Evolutionary conservation across 1,140 invertebrate species (phyloP), one percentile per base, ranked within the genome.

Genomic region (Drosophila auraria): DNA sequence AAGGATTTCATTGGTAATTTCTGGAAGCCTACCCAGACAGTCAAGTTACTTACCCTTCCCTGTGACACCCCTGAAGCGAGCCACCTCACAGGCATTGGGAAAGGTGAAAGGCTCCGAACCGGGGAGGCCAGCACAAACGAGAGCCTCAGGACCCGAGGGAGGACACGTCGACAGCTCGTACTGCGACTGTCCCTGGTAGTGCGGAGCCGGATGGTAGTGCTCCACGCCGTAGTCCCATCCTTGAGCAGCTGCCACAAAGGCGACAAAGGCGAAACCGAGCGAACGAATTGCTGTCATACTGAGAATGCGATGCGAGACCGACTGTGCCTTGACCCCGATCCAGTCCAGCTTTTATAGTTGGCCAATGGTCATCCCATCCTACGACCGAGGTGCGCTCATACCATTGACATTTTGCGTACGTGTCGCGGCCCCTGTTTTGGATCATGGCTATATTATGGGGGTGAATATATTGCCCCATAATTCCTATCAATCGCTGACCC

Each of bases 401-500:
- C 72, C 62, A 56, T 78, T 49, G 81, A 57, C 72, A 80, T 83
- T 87, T 78, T 75, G 23, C 23, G 33, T 89, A 87, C 83, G 83
- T 87, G 83, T 81, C 49, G 51, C 20, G 33, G 40, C 74, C 61
- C 20, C 40, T 51, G 33, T 82, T 86, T 86, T 78, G 20, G 38
- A 9, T 53, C 33, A 62, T 73, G 36, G 51, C 68, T 63, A 57
- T 57, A 47, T 33, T 66, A 25, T 57, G 36, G 36, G 36, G 40
- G 20, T 23, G 54, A 44, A 60, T 69, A 60, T 69, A 59, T 61
- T 60, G 77, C 49, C 49, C 23, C 27, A 59, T 38, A 54, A 17
- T 60, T 40, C n/a, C 56, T 54, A 64, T 68, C 49, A 49, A 64
- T 60, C 9, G 50, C n/a, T 40, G 17, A 30, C n/a, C 62, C 73